Conservation (phyloP, 2,888 invertebrate genomes). For the Drosophila maculinotata region DNA sequence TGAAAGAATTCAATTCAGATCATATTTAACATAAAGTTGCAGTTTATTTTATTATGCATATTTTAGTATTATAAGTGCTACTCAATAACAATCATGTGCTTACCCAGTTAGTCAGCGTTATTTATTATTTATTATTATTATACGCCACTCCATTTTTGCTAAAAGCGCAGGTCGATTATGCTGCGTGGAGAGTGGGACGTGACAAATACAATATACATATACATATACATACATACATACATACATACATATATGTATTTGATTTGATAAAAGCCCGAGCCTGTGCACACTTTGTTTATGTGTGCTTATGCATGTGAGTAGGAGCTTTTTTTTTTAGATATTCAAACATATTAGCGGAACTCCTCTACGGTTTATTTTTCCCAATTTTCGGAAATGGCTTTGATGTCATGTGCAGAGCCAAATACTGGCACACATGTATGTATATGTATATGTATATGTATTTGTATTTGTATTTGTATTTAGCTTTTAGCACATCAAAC, state of each 20-base stretch:
- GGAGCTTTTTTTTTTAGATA: slow-evolving; percentile 14
- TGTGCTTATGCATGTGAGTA: slow-evolving; percentile 3
- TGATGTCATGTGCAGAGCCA: slow-evolving; percentile 15
- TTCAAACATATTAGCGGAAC: slow-evolving; percentile 17
- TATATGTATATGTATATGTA: too few relatives aligned
- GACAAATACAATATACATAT: slow-evolving; percentile 2
- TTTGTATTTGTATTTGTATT: slow-evolving; percentile 19
- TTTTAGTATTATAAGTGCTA: too few relatives aligned
- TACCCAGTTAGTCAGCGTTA: too few relatives aligned
- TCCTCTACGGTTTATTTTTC: slow-evolving; percentile 3
- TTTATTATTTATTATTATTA: too few relatives aligned
- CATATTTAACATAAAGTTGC: too few relatives aligned
- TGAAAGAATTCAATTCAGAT: too few relatives aligned
- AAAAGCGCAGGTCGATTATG: too few relatives aligned
- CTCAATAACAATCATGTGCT: too few relatives aligned
- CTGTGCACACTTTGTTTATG: background rate
- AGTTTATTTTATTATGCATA: too few relatives aligned
- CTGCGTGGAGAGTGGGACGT: background rate
- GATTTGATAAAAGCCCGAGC: slow-evolving; percentile 28
- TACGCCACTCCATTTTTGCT: too few relatives aligned
- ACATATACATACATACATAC: too few relatives aligned
- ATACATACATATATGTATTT: too few relatives aligned
- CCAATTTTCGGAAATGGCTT: slow-evolving; percentile 23
- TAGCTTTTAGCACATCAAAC: background rate
- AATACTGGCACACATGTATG: slow-evolving; percentile 4